Evolutionary conservation across 2,797 vertebrate species (phyloP), one percentile per base, ranked within the genome.

Genomic region (Leptodactylus fallax): DNA sequence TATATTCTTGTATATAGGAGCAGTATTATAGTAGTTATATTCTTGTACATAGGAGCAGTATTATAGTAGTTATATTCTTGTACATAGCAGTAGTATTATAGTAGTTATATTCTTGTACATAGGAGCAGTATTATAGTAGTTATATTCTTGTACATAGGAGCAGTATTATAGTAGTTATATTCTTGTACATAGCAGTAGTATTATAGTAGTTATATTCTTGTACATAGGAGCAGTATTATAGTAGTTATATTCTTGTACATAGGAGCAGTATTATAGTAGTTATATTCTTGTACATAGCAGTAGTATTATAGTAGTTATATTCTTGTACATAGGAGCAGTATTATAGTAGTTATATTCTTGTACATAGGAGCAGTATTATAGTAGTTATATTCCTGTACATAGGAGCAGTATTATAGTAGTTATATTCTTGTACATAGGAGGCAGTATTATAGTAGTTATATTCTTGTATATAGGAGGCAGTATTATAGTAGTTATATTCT

Each of bases 351-450:
- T 67, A 67, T 67, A 67, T 67, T 67, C 23, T 14, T 67, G 63
- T 67, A 67, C 14, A 67, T 67, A 67, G 63, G 63, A 6, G 63
- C 63, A 67, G 63, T 67, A 27, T 67, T 67, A 67, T 67, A 67
- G 63, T 67, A 67, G 63, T 67, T 67, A 67, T 67, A 67, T 67
- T 67, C 63, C 21, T n/a, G n/a, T n/a, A n/a, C n/a, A n/a, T n/a
- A n/a, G n/a, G n/a, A n/a, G n/a, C n/a, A n/a, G n/a, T n/a, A 74
- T 74, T 74, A 74, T 74, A 49, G 45, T 74, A 74, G 71, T 74
- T 74, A 74, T 49, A 74, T 74, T 74, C 71, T 74, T 74, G 71
- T 74, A 69, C 13, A 69, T 69, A 69, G 65, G 65, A 25, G 60
- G 65, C 63, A 67, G 63, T 27, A 67, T 67, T 67, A 67, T 47